Conservation (phyloP, 2,113 vertebrate species). For the Synchiropus splendidus region DNA sequence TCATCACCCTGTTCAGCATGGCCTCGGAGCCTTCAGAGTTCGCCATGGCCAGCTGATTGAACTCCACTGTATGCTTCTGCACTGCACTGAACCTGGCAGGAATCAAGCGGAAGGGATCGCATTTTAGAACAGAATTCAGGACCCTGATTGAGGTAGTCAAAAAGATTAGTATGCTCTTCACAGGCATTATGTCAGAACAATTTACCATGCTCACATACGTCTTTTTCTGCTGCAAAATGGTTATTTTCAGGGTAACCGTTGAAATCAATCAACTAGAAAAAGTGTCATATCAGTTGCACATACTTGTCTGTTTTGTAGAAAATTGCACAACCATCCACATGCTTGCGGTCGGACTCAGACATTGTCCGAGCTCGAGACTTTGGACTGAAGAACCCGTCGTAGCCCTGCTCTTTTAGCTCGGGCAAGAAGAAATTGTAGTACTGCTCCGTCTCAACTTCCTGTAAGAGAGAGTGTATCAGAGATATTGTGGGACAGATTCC, state of each 20-base stretch:
- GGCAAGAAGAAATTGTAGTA: slow-evolving; percentile 94
- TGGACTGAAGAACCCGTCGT: slow-evolving; percentile 95
- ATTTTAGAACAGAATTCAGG: too few species aligned
- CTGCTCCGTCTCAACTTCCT: slow-evolving; percentile 98
- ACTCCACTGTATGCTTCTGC: slow-evolving; percentile 97
- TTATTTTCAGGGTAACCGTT: too few species aligned
- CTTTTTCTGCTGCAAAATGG: too few species aligned
- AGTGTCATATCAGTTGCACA: slow-evolving; percentile 42
- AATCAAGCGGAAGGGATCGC: neutral
- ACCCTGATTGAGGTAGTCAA: too few species aligned
- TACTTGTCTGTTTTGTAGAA: slow-evolving; percentile 96
- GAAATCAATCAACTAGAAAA: neutral
- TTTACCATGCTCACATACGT: too few species aligned
- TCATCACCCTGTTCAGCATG: slow-evolving; percentile 98
- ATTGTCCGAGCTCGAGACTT: slow-evolving; percentile 97
- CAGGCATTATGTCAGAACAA: too few species aligned
- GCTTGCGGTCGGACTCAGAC: slow-evolving; percentile 95
- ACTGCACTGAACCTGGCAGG: slow-evolving; percentile 83
- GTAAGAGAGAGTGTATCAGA: slow-evolving; percentile 4
- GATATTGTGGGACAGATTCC: too few species aligned
- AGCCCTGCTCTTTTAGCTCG: slow-evolving; percentile 92
- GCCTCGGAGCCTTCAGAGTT: slow-evolving; percentile 97
- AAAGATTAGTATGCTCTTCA: too few species aligned
- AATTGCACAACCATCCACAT: slow-evolving; percentile 94
- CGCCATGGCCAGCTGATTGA: slow-evolving; percentile 97